phyloP scores from a whole-genome alignment of 2,113 vertebrate genomes.

The Oncorhynchus clarkii region DNA sequence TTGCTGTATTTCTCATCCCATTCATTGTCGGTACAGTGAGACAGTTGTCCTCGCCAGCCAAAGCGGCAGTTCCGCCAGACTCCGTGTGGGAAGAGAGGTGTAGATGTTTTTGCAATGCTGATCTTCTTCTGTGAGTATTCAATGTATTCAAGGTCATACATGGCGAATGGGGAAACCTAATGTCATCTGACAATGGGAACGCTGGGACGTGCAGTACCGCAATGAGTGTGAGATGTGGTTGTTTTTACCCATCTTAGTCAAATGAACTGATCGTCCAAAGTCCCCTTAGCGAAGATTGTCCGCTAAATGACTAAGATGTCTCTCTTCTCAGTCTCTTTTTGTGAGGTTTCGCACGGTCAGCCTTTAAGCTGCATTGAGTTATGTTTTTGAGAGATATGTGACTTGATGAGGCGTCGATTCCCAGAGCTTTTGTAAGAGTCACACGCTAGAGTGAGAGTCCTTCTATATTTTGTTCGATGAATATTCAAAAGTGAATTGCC shows the following conservation, averaged over 20 bases:
- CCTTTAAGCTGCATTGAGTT: neutral
- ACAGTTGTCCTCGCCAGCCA: conserved; percentile 18
- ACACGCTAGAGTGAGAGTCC: neutral
- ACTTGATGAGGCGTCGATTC: neutral
- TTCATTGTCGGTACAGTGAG: conserved; percentile 21
- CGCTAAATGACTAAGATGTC: too few relatives aligned
- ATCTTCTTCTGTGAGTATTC: neutral
- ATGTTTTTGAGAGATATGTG: neutral
- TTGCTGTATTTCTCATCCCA: conserved; percentile 20
- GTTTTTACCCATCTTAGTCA: neutral
- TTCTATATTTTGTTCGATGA: conserved; percentile 7
- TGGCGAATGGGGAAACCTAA: neutral
- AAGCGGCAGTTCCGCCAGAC: neutral
- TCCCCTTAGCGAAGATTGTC: too few relatives aligned
- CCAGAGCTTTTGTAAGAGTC: conserved; percentile 1
- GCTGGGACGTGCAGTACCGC: neutral
- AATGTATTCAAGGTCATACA: neutral
- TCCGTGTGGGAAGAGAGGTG: neutral
- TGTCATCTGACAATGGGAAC: conserved; percentile 4
- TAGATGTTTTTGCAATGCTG: neutral
- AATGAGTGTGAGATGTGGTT: neutral
- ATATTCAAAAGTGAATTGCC: conserved; percentile 13
- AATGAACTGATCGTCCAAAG: too few relatives aligned
- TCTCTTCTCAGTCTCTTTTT: conserved; percentile 7
- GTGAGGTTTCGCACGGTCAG: conserved; percentile 19